Evolutionary conservation across 2,888 invertebrate species (phyloP).

Genomic region (Agrilus cyanescens): DNA sequence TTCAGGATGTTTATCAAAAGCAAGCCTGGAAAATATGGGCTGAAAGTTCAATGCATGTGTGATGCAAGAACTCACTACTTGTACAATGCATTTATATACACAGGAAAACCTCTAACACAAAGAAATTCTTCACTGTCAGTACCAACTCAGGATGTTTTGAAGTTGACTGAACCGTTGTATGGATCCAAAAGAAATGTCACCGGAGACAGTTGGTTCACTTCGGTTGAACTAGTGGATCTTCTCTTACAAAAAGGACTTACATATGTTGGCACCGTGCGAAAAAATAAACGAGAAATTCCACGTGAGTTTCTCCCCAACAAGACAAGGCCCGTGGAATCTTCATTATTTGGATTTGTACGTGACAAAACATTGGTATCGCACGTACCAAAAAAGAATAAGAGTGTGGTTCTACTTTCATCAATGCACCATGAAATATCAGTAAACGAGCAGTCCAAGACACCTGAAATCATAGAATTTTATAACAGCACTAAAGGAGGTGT

Average conservation of each 20-base stretch:
- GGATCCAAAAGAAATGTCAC: constrained; percentile 19
- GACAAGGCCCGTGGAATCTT: constrained; percentile 4
- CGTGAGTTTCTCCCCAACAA: constrained; percentile 11
- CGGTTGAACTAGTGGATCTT: constrained; percentile 12
- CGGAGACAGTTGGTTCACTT: constrained; percentile 20
- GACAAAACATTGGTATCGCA: constrained; percentile 14
- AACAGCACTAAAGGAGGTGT: constrained; percentile 19
- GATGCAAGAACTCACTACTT: no score
- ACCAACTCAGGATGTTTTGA: constrained; percentile 9
- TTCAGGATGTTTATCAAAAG: no score
- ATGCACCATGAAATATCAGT: constrained; percentile 15
- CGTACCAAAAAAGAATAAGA: constrained; percentile 16
- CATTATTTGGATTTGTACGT: constrained; percentile 10
- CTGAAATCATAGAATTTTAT: constrained; percentile 19
- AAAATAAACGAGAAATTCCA: constrained; percentile 11
- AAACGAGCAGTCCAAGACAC: constrained; percentile 12
- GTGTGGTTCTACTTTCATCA: constrained; percentile 17
- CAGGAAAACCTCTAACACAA: no score
- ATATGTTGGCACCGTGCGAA: constrained; percentile 16
- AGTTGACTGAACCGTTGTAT: constrained; percentile 7
- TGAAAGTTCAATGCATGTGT: no score
- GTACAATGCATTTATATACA: no score
- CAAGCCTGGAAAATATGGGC: no score
- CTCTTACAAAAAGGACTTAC: constrained; percentile 13
- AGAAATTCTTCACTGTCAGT: constrained; percentile 1